Conservation (phyloP, 2,888 invertebrate species). For the Tholera decimalis region DNA sequence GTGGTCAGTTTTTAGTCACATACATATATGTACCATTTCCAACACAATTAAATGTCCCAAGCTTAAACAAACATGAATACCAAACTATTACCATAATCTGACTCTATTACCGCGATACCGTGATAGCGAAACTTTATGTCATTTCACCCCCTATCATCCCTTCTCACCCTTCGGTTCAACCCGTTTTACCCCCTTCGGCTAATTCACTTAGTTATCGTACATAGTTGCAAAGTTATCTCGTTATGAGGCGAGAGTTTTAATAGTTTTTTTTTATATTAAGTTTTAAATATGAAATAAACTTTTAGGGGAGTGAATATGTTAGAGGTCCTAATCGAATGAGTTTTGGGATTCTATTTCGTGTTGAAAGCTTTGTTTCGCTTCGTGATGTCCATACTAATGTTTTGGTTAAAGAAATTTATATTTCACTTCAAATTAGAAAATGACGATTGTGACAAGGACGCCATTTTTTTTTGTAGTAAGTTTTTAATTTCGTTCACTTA, state of each 20-base stretch:
- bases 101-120: slow-evolving; percentile 47
- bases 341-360: neutral
- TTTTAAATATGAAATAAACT: neutral
- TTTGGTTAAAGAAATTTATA: too few relatives aligned
- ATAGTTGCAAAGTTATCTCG: slow-evolving; percentile 50
- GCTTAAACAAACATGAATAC: slow-evolving; percentile 29
- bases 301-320: neutral
- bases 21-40: neutral
- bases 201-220: slow-evolving; percentile 54
- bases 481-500: too few relatives aligned
- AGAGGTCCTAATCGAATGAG: too few relatives aligned
- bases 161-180: slow-evolving; percentile 20
- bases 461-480: too few relatives aligned
- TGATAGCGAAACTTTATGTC: slow-evolving; percentile 55
- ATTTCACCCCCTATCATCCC: slow-evolving; percentile 32
- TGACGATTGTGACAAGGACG: too few relatives aligned
- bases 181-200: slow-evolving; percentile 18
- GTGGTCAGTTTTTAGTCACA: neutral
- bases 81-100: slow-evolving; percentile 54
- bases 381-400: too few relatives aligned
- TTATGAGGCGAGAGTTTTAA: slow-evolving; percentile 15
- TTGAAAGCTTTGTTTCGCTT: neutral
- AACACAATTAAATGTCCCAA: slow-evolving; percentile 22
- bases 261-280: slow-evolving; percentile 17
- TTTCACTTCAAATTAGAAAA: too few relatives aligned